Conservation (phyloP, 2,888 invertebrate species). For the Timandra comae region DNA sequence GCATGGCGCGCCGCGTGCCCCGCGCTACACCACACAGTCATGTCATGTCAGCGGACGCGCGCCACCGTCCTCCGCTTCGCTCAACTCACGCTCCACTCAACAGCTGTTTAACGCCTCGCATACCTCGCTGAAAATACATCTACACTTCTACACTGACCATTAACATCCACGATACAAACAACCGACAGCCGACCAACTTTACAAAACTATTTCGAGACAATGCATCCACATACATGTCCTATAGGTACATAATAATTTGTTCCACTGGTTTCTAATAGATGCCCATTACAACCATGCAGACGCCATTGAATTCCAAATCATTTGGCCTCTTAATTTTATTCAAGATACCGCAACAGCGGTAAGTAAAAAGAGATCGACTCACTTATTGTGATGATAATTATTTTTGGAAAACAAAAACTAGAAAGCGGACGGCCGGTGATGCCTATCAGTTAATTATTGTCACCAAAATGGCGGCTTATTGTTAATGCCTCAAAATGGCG, state of each 20-base stretch:
- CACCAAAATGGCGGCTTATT: conserved; percentile 71
- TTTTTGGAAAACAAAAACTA: conserved; percentile 74
- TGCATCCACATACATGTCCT: conserved; percentile 23
- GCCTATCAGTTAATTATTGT: conserved; percentile 75
- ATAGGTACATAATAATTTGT: conserved; percentile 41
- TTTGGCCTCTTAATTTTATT: conserved; percentile 65
- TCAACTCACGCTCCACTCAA: conserved; percentile 32
- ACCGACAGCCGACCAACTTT: too few species aligned
- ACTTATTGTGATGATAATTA: conserved; percentile 75
- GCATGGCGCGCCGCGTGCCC: conserved; percentile 27
- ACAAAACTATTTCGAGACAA: conserved; percentile 12
- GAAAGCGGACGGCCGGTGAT: conserved; percentile 67
- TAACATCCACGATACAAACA: conserved; percentile 13
- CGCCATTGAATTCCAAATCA: conserved; percentile 54
- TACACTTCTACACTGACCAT: conserved; percentile 28
- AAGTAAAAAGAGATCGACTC: conserved; percentile 69
- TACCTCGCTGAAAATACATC: conserved; percentile 53
- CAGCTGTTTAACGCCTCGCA: conserved; percentile 58
- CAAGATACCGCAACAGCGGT: conserved; percentile 72
- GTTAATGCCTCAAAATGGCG: conserved; percentile 65
- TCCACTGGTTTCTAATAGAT: conserved; percentile 52
- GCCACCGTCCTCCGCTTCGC: conserved; percentile 26
- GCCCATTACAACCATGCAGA: conserved; percentile 45
- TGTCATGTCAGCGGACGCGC: conserved; percentile 24
- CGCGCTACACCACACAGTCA: conserved; percentile 30